These are phyloP conservation scores for Sturnira hondurensis DNA, from an alignment of 2,113 vertebrate genomes.

Conservation along the genomic window DNA sequence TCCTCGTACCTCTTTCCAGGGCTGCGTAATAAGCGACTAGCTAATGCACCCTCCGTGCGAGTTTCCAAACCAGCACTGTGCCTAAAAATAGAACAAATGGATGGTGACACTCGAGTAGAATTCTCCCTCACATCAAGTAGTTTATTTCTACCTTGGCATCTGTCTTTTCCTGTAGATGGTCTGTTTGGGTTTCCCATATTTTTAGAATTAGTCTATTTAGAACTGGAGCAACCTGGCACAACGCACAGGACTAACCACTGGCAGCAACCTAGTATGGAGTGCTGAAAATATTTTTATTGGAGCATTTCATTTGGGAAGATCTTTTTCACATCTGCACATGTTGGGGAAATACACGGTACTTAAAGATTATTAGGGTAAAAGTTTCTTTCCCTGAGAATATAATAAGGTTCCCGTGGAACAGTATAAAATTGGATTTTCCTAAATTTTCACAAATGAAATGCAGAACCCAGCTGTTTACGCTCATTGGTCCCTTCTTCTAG, in stretches of 20 bases:
- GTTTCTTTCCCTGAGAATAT: not conserved
- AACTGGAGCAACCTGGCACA: not conserved
- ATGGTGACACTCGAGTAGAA: not conserved
- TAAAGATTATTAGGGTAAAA: not conserved
- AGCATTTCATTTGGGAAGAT: not conserved
- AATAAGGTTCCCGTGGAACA: not conserved
- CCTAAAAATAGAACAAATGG: not conserved
- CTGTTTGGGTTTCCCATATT: not conserved
- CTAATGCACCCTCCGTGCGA: not conserved
- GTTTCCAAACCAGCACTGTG: not conserved
- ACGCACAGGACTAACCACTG: not conserved
- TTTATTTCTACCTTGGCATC: not conserved
- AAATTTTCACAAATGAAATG: conserved; percentile 10
- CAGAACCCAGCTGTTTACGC: conserved; percentile 13
- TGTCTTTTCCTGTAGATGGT: not conserved
- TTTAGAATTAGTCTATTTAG: not conserved
- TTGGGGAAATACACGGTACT: not conserved
- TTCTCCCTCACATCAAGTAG: not conserved
- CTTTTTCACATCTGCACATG: not conserved
- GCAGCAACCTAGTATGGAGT: not conserved
- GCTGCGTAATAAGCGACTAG: not conserved
- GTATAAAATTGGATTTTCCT: not conserved
- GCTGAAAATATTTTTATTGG: not conserved
- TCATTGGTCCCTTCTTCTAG: conserved; percentile 15
- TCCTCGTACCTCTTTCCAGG: not conserved